Percentiles rank a stretch among this genome's conserved stretches.
These are phyloP conservation scores for Cotesia typhae DNA, from an alignment of 1,140 invertebrate species.

Conservation along the genomic window DNA sequence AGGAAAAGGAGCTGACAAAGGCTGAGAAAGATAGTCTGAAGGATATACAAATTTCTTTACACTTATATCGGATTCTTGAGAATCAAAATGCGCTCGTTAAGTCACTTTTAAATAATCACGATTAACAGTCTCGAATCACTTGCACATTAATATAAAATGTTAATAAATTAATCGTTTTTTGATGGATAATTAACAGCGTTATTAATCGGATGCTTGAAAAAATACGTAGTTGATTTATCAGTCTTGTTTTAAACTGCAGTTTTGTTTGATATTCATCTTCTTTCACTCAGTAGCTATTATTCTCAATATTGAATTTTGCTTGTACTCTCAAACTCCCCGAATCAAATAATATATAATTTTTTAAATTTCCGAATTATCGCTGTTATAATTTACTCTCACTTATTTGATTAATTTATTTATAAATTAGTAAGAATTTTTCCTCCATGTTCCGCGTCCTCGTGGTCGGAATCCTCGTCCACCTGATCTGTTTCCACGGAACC, in stretches of 20 bases:
- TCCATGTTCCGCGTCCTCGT: slow-evolving; percentile 59
- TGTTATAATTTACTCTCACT: no score
- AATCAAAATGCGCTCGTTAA: slow-evolving; percentile 14
- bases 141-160: slow-evolving; percentile 24
- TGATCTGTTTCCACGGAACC: slow-evolving; percentile 59
- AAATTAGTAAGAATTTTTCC: slow-evolving; percentile 60
- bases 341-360: slow-evolving; percentile 24
- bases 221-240: no score
- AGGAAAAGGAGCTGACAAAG: neutral
- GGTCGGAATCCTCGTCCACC: slow-evolving; percentile 57
- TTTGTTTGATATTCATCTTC: neutral
- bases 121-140: neutral
- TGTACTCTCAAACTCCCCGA: slow-evolving; percentile 25
- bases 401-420: neutral
- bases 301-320: slow-evolving; percentile 39
- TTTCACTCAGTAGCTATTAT: slow-evolving; percentile 16
- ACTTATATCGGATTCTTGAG: slow-evolving; percentile 27
- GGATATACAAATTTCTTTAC: slow-evolving; percentile 27
- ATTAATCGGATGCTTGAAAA: no score
- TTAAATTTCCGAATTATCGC: no score
- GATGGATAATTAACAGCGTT: neutral
- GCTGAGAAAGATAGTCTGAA: neutral
- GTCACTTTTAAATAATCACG: slow-evolving; percentile 19
- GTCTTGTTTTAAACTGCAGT: no score
- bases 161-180: slow-evolving; percentile 25